Percentiles rank a stretch among this genome's conserved stretches.
Evolutionary conservation across 2,797 vertebrate genomes (phyloP).

Genomic region (Coregonus suidteri): DNA sequence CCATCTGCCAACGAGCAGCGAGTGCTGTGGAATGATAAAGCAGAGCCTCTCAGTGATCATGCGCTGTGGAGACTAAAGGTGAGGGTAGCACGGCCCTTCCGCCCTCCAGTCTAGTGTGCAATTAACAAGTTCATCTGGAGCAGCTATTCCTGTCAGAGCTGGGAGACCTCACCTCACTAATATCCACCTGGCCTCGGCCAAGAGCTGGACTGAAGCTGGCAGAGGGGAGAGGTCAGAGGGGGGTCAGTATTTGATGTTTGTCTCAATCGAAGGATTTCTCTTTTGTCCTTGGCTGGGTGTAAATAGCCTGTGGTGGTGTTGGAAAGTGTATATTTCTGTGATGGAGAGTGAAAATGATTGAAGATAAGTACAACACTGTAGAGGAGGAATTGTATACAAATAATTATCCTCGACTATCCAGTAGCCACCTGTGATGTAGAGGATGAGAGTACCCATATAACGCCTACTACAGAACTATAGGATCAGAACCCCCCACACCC

Average conservation of each 20-base stretch:
- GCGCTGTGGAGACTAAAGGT: slow-evolving; percentile 25
- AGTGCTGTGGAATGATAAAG: slow-evolving; percentile 58
- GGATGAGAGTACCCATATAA: not conserved
- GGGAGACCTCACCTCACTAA: slow-evolving; percentile 3
- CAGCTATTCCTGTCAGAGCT: not conserved
- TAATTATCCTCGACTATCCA: not conserved
- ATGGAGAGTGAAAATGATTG: not conserved
- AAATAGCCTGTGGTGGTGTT: not conserved
- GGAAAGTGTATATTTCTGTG: not conserved
- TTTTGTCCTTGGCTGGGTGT: slow-evolving; percentile 10
- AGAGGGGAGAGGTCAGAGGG: not conserved
- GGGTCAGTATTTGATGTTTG: not conserved
- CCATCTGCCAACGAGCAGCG: slow-evolving; percentile 52
- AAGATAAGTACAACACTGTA: not conserved
- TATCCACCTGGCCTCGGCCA: not conserved
- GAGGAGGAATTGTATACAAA: not conserved
- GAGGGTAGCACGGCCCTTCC: slow-evolving; percentile 22
- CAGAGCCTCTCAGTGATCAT: slow-evolving; percentile 10
- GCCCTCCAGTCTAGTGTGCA: slow-evolving; percentile 18
- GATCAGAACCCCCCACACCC: not conserved
- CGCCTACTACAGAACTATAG: not conserved
- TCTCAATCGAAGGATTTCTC: slow-evolving; percentile 2
- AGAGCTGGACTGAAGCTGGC: not conserved
- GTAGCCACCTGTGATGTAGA: not conserved
- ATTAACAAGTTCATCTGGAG: slow-evolving; percentile 39